Percentiles rank a stretch among this genome's conserved stretches.
Conservation (phyloP, 2,888 invertebrate genomes). For the Ophion slaviceki region DNA sequence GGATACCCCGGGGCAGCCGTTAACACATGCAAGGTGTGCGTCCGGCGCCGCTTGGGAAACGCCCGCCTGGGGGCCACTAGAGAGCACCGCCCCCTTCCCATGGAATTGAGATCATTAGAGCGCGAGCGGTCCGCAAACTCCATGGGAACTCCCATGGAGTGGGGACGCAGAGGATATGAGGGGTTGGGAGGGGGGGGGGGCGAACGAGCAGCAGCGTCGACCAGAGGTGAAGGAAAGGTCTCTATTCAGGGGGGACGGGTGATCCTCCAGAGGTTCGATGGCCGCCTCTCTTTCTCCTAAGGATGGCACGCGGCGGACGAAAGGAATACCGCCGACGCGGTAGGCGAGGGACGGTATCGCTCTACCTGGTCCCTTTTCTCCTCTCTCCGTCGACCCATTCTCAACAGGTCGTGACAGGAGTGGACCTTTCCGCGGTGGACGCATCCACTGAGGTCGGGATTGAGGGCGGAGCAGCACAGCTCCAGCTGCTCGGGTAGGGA, state of each 20-base stretch:
- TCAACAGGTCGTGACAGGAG: not conserved
- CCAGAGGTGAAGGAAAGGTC: not conserved
- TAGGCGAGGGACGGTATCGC: slow-evolving; percentile 12
- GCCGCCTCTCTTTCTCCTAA: not conserved
- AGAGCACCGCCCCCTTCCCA: too few relatives aligned
- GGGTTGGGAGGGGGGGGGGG: too few relatives aligned
- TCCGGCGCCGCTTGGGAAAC: too few relatives aligned
- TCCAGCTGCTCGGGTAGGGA: slow-evolving; percentile 4
- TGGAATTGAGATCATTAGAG: too few relatives aligned
- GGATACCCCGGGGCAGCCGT: too few relatives aligned
- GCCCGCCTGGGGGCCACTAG: too few relatives aligned
- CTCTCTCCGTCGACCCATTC: not conserved
- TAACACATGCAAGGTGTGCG: too few relatives aligned
- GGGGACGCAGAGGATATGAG: too few relatives aligned
- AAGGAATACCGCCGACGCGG: not conserved
- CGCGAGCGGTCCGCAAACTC: too few relatives aligned
- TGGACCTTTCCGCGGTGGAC: not conserved
- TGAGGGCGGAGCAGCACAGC: slow-evolving; percentile 4
- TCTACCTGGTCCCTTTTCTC: not conserved
- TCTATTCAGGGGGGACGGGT: not conserved
- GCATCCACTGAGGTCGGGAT: not conserved
- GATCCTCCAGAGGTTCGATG: not conserved
- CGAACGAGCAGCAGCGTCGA: not conserved
- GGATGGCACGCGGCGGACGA: not conserved
- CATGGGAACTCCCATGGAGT: too few relatives aligned